Conservation (phyloP, 2,113 vertebrate genomes). For the Crotophaga sulcirostris region DNA sequence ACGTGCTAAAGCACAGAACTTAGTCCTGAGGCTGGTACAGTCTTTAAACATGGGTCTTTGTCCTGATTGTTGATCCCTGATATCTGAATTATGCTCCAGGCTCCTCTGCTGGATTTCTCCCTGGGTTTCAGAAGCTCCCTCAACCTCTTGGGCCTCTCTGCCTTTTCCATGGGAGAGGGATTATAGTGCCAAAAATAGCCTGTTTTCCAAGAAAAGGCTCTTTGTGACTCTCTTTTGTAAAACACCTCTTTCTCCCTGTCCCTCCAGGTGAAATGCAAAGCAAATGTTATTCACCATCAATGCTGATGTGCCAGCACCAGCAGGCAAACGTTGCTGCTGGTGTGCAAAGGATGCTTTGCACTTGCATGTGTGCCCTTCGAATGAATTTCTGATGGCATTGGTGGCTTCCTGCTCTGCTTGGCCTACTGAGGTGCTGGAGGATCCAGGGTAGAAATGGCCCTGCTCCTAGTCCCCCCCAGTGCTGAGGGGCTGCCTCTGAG, state of each 20-base stretch:
- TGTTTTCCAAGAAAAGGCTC: neutral
- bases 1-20: neutral
- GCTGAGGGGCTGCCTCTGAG: neutral
- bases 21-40: neutral
- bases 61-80: neutral
- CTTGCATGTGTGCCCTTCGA: neutral
- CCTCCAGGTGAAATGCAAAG: slow-evolving; percentile 5
- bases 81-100: neutral
- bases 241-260: neutral
- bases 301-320: neutral
- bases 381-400: neutral
- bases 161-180: neutral
- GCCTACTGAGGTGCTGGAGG: neutral
- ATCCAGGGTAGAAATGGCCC: neutral
- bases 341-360: neutral
- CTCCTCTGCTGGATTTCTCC: neutral
- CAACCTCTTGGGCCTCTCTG: neutral
- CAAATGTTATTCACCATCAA: neutral
- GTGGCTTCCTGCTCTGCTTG: neutral
- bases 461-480: neutral
- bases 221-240: slow-evolving; percentile 7
- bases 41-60: neutral
- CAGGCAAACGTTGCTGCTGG: neutral
- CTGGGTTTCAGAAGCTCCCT: neutral
- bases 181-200: neutral